Evolutionary conservation across 2,888 invertebrate species (phyloP).

Genomic region (Drosophila greeni): DNA sequence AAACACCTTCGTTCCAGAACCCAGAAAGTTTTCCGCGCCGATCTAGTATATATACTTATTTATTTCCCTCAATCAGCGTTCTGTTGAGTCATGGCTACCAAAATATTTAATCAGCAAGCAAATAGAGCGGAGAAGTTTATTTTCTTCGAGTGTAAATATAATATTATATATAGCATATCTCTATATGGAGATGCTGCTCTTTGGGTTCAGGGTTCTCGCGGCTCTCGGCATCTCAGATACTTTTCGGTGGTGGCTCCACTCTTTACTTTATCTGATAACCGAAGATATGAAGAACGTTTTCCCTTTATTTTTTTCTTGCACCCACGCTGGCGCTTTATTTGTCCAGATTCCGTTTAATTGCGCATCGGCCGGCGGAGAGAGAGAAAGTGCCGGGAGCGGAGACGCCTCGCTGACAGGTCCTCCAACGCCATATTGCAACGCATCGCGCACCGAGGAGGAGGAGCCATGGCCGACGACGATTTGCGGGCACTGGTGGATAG

Average conservation of each 20-base stretch:
- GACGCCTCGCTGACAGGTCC: conserved; percentile 46
- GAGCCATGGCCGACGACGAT: conserved; percentile 63
- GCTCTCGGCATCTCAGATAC: conserved; percentile 1
- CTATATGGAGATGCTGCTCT: conserved; percentile 24
- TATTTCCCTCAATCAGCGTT: conserved; percentile 19
- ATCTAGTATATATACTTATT: conserved; percentile 1
- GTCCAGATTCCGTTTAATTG: conserved; percentile 64
- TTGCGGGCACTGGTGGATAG: conserved; percentile 64
- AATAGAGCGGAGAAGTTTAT: conserved; percentile 14
- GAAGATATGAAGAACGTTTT: conserved; percentile 20
- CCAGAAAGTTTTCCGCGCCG: conserved; percentile 2
- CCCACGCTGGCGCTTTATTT: conserved; percentile 45
- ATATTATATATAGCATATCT: conserved; percentile 36
- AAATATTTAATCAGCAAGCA: conserved; percentile 24
- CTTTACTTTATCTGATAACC: conserved; percentile 32
- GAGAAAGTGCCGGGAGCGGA: conserved; percentile 48
- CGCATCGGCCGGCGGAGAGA: conserved; percentile 43
- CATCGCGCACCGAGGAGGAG: background rate
- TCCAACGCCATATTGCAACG: conserved; percentile 26
- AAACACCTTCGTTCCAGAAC: conserved; percentile 8
- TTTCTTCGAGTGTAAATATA: conserved; percentile 24
- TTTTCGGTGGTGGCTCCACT: conserved; percentile 19
- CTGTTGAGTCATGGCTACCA: conserved; percentile 30
- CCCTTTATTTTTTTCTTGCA: conserved; percentile 12
- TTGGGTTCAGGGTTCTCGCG: conserved; percentile 11